Percentiles rank a stretch among this genome's conserved stretches.
Conservation (phyloP, 2,888 invertebrate genomes). For the Chaetoderma sp. region DNA sequence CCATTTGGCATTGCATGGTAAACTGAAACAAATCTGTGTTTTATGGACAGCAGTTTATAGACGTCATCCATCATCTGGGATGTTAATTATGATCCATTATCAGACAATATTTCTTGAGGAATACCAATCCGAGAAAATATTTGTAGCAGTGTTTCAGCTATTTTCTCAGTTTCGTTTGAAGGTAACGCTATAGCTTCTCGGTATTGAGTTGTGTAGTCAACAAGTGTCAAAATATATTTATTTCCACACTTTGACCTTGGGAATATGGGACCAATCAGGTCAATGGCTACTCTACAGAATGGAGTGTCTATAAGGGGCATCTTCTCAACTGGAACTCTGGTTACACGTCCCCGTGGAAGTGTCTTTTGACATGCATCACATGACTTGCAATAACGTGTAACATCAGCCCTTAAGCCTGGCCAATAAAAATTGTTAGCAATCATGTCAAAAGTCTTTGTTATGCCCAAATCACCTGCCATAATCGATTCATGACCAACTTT, state of each 20-base stretch:
- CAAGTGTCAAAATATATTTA: slow-evolving; percentile 32
- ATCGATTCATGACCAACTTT: slow-evolving; percentile 26
- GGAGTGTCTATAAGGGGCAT: slow-evolving; percentile 36
- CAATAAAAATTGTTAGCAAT: slow-evolving; percentile 29
- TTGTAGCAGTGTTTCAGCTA: slow-evolving; percentile 36
- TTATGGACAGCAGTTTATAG: slow-evolving; percentile 24
- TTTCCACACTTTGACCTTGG: slow-evolving; percentile 29
- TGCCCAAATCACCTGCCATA: slow-evolving; percentile 30
- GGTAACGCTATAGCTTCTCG: slow-evolving; percentile 26
- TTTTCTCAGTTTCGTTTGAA: slow-evolving; percentile 26
- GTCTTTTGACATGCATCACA: slow-evolving; percentile 39
- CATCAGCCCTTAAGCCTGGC: slow-evolving; percentile 32
- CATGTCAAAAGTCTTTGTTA: slow-evolving; percentile 12
- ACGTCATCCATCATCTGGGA: slow-evolving; percentile 32
- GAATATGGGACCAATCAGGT: slow-evolving; percentile 40
- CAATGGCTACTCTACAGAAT: slow-evolving; percentile 38
- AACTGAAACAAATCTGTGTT: slow-evolving; percentile 21
- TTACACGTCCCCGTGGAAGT: slow-evolving; percentile 25
- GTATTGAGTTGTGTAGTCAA: slow-evolving; percentile 37
- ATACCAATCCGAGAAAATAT: slow-evolving; percentile 30
- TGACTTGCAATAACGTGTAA: slow-evolving; percentile 31
- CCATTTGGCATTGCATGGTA: slow-evolving; percentile 36
- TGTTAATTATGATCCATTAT: slow-evolving; percentile 39
- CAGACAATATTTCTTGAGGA: slow-evolving; percentile 35
- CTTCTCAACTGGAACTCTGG: slow-evolving; percentile 25